These are phyloP conservation scores for Orthosia cruda DNA, from an alignment of 2,888 invertebrate genomes.

Conservation along the genomic window DNA sequence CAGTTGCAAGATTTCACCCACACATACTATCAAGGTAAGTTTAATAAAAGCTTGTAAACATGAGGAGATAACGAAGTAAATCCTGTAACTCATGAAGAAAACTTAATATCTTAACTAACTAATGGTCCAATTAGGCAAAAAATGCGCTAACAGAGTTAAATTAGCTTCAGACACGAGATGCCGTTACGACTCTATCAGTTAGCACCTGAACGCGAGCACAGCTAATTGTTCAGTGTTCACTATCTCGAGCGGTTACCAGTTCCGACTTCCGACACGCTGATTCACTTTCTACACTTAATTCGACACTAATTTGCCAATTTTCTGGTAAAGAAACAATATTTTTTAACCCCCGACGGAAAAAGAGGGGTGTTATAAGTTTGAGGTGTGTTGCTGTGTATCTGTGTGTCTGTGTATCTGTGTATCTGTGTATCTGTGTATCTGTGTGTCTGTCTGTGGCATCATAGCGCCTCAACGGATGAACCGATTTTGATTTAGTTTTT, in stretches of 20 bases:
- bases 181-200: conserved; percentile 56
- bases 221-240: conserved; percentile 63
- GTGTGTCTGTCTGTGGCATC: too few species aligned
- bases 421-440: too few species aligned
- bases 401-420: too few species aligned
- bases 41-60: not conserved
- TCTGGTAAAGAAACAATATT: not conserved
- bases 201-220: conserved; percentile 52
- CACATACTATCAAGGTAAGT: too few species aligned
- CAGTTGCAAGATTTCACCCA: too few species aligned
- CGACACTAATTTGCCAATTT: conserved; percentile 30
- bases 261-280: conserved; percentile 62
- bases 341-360: too few species aligned
- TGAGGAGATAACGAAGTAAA: not conserved
- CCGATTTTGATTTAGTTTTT: too few species aligned
- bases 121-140: conserved; percentile 42
- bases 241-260: conserved; percentile 52
- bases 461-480: too few species aligned
- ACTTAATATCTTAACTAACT: not conserved
- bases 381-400: too few species aligned
- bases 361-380: too few species aligned
- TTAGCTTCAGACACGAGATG: conserved; percentile 32
- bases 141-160: conserved; percentile 29
- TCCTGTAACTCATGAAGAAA: not conserved
- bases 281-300: conserved; percentile 37